Evolutionary conservation across 2,797 vertebrate species (phyloP).

Genomic region (Leucoraja ocellata): DNA sequence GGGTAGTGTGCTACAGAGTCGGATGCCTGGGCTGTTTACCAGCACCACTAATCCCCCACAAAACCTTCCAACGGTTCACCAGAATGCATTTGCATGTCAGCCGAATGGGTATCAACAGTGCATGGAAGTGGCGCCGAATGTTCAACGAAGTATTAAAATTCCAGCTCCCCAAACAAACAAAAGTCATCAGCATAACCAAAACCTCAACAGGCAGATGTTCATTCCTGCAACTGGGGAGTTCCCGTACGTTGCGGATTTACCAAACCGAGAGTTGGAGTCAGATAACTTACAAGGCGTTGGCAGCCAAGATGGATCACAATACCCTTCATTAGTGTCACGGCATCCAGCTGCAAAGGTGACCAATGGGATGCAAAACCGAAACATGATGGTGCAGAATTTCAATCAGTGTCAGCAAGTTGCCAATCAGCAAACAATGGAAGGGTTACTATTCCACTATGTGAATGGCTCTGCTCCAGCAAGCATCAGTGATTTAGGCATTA

Average conservation of each 20-base stretch:
- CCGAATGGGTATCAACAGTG: slow-evolving; percentile 51
- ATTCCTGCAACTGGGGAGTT: slow-evolving; percentile 53
- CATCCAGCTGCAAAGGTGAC: slow-evolving; percentile 46
- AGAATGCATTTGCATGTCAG: slow-evolving; percentile 44
- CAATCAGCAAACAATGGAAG: slow-evolving; percentile 56
- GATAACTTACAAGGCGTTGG: slow-evolving; percentile 48
- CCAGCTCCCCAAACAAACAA: slow-evolving; percentile 49
- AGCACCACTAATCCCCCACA: slow-evolving; percentile 72
- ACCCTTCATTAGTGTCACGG: slow-evolving; percentile 48
- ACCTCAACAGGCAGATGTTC: slow-evolving; percentile 45
- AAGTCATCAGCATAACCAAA: slow-evolving; percentile 56
- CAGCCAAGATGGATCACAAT: slow-evolving; percentile 59
- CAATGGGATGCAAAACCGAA: slow-evolving; percentile 56
- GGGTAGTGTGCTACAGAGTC: slow-evolving; percentile 52
- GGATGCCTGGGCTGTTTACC: slow-evolving; percentile 67
- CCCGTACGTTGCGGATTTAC: slow-evolving; percentile 53
- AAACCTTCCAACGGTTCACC: slow-evolving; percentile 43
- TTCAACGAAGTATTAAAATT: slow-evolving; percentile 49
- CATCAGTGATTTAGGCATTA: neutral
- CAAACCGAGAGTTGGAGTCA: slow-evolving; percentile 62
- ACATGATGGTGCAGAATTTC: slow-evolving; percentile 59
- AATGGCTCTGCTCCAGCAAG: slow-evolving; percentile 52
- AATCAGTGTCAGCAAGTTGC: slow-evolving; percentile 52
- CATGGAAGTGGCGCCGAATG: slow-evolving; percentile 45
- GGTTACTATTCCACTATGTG: slow-evolving; percentile 55